Base-by-base conservation (phyloP, 2,113 vertebrate genomes). In the Gobiocypris rarus region DNA sequence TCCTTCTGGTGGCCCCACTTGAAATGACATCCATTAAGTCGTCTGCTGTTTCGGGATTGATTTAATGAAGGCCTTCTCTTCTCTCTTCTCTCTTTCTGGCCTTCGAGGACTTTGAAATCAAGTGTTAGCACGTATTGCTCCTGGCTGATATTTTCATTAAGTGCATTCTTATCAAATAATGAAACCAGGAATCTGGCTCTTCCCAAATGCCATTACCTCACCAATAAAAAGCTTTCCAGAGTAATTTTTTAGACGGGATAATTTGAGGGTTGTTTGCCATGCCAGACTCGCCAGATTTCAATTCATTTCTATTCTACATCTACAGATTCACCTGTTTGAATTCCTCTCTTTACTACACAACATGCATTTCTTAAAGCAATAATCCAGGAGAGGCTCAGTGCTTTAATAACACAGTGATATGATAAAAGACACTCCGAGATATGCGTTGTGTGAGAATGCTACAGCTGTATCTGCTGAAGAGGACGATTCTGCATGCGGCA, bases 91-190 rank as follows among this genome's bases (percentile, higher is more conserved):
- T 85, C 85, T 87, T 83, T 77, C 83, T 83, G 76, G 89, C 89
- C 91, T 91, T 19, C 31, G 83, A 94, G 93, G 87, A 75, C 77
- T 85, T 80, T 82, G 82, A 81, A 84, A 87, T 89, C 73, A 89
- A 92, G 88, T 89, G 83, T 58, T 86, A 82, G 84, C 89, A 86
- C 77, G 87, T 52, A n/a, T n/a, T n/a, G 92, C 93, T 92, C 81
- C 91, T 81, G 90, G 93, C 91, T 93, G 92, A 94, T 94, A 93
- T 94, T 94, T 95, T 92, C 92, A 95, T 95, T 93, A 94, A 92
- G 90, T 91, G 86, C 65, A 91, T 82, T 85, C 91, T 94, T 94
- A 94, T 93, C 93, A 94, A 94, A 93, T 94, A 95, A 94, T 93
- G 92, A 93, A 94, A 94, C 92, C 88, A 92, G 91, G 86, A 91